Conservation (phyloP, 2,797 vertebrate genomes). For the Pogoniulus pusillus region DNA sequence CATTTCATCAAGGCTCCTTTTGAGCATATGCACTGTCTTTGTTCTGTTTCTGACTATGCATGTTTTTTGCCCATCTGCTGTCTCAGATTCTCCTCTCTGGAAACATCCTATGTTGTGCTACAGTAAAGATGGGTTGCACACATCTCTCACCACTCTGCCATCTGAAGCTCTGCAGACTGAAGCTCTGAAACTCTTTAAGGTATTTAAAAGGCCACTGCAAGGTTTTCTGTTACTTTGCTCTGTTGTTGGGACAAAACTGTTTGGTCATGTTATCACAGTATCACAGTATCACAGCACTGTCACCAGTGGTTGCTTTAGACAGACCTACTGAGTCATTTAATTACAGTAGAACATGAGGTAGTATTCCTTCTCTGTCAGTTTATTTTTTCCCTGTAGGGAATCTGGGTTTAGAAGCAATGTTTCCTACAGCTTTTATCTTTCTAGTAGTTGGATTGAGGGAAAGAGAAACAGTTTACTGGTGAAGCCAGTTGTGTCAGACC, state of each 20-base stretch:
- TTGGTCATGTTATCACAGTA: neutral
- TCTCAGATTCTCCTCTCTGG: slow-evolving; percentile 88
- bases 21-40: neutral
- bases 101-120: slow-evolving; percentile 88
- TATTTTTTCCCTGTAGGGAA: neutral
- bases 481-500: neutral
- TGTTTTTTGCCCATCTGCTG: slow-evolving; percentile 9
- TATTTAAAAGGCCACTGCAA: slow-evolving; percentile 43
- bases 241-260: neutral
- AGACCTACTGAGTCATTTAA: neutral
- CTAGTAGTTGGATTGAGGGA: neutral
- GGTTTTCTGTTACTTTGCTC: neutral
- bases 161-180: slow-evolving; percentile 91
- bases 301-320: neutral
- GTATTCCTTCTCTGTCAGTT: neutral
- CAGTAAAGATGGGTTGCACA: slow-evolving; percentile 87
- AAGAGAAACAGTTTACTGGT: neutral
- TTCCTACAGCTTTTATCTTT: neutral
- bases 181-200: slow-evolving; percentile 95
- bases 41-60: slow-evolving; percentile 1
- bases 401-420: neutral
- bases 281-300: too few relatives aligned
- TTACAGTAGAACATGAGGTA: neutral
- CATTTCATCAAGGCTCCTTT: neutral
- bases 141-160: slow-evolving; percentile 83